A percentile compares a stretch with the other conserved stretches of the same genome.
Conservation (phyloP, 2,888 invertebrate genomes). For the Tinea trinotella region DNA sequence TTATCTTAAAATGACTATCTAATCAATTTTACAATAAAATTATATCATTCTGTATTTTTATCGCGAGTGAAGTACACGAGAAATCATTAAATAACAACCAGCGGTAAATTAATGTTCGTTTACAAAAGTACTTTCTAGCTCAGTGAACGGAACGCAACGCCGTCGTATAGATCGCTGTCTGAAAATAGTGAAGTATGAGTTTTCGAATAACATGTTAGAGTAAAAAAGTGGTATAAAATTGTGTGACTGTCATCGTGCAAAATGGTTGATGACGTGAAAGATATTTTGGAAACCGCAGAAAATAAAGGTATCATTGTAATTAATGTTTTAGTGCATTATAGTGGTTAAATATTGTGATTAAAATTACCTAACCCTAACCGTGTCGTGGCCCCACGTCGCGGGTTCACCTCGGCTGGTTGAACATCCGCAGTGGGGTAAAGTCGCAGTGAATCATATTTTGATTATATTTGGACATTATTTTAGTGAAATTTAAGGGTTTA, state of each 20-base stretch:
- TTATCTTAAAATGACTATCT: neutral
- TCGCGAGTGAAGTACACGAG: neutral
- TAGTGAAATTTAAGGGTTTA: neutral
- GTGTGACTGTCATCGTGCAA: slow-evolving; percentile 70
- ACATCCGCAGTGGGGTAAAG: slow-evolving; percentile 53
- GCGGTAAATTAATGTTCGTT: neutral
- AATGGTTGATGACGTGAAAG: slow-evolving; percentile 71
- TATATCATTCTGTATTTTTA: neutral
- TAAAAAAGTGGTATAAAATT: slow-evolving; percentile 61
- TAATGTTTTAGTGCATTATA: neutral
- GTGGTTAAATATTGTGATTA: slow-evolving; percentile 27
- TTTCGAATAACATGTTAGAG: slow-evolving; percentile 67
- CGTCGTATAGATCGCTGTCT: slow-evolving; percentile 68
- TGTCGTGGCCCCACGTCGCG: slow-evolving; percentile 69
- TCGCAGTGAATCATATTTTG: slow-evolving; percentile 8
- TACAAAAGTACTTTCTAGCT: slow-evolving; percentile 14
- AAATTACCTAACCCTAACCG: slow-evolving; percentile 66
- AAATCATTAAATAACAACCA: slow-evolving; percentile 8
- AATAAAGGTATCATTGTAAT: slow-evolving; percentile 57
- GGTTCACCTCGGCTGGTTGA: slow-evolving; percentile 40
- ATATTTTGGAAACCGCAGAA: slow-evolving; percentile 68
- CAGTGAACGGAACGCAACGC: slow-evolving; percentile 28
- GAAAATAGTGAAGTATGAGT: slow-evolving; percentile 72
- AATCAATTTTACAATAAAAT: neutral
- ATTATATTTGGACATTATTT: neutral